Evolutionary conservation across 2,888 invertebrate genomes (phyloP), one percentile per base, ranked within the genome.

Genomic region (Diadegma fenestrale): DNA sequence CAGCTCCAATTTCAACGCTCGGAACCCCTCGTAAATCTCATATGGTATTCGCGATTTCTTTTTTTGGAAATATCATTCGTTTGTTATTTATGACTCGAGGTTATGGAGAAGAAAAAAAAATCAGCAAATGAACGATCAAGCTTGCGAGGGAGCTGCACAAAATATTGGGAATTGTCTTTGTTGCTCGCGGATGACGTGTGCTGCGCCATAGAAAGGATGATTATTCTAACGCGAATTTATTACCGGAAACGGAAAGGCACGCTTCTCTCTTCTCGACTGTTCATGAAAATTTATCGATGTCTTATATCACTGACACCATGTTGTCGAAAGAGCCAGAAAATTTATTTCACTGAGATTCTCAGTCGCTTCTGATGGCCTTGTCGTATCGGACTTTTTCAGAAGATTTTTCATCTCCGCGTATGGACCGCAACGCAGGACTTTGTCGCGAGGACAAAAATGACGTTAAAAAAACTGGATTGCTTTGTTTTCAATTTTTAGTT

Each of bases 1-100:
- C 30, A 14, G 63, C 80, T 61, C 51, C 51, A 66, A 51, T 77
- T 77, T 77, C 51, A 37, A 77, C 61, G 54, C 8, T 19, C 51
- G 17, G n/a, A 22, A 45, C 10, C 45, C 14, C 26, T 48, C 63
- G 45, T 48, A 63, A 63, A 75, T 63, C 63, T 33, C 26, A 37
- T 17, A 66, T 2, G 41, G 8, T 12, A 58, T 30, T 73, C 45
- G 45, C 30, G 26, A 61, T 61, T 43, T n/a, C 12, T 63, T 58
- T 17, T 14, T 14, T 37, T 37, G 1, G 37, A 14, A 1, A 54
- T 45, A 43, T 43, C 12, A 14, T 45, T 45, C 26, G 14, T 19
- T 2, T 0, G 10, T 10, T 19, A 22, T 19, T 26, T 4, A 26
- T 58, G 6, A 26, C 26, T 5, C 0, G 6, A 14, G 12, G 19